Evolutionary conservation across 1,140 invertebrate genomes (phyloP).

Genomic region (Solenopsis fugax): DNA sequence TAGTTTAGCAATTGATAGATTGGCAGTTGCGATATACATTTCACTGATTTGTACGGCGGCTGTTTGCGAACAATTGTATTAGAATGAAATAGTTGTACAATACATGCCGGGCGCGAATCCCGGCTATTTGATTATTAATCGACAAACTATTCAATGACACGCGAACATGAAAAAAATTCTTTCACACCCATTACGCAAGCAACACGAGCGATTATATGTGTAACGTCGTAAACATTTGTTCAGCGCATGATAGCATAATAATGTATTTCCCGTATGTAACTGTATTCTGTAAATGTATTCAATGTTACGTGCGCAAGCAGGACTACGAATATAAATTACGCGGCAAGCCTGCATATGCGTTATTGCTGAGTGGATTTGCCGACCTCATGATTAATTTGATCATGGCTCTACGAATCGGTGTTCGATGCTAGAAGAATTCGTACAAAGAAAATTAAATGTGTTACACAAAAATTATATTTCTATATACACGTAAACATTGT

Average conservation of each 20-base stretch:
- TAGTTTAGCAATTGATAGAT: slow-evolving; percentile 15
- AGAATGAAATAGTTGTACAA: background rate
- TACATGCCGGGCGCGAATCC: background rate
- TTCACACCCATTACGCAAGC: slow-evolving; percentile 26
- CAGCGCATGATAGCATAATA: slow-evolving; percentile 47
- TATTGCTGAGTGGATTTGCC: slow-evolving; percentile 12
- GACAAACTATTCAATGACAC: slow-evolving; percentile 48
- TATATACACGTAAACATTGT: slow-evolving; percentile 48
- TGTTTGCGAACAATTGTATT: slow-evolving; percentile 5
- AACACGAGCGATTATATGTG: slow-evolving; percentile 24
- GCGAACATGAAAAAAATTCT: slow-evolving; percentile 50
- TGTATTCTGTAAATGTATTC: slow-evolving; percentile 55
- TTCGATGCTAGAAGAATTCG: slow-evolving; percentile 10
- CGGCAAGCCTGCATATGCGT: background rate
- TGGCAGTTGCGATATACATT: background rate
- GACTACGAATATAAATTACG: slow-evolving; percentile 17
- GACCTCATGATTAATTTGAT: background rate
- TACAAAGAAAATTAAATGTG: slow-evolving; percentile 42
- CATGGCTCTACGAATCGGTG: slow-evolving; percentile 41
- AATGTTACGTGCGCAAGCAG: slow-evolving; percentile 37
- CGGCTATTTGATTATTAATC: slow-evolving; percentile 25
- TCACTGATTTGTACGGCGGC: slow-evolving; percentile 9
- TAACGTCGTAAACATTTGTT: slow-evolving; percentile 51
- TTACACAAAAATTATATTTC: slow-evolving; percentile 56
- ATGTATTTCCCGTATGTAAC: slow-evolving; percentile 40